Base-by-base conservation (phyloP, 2,888 invertebrate species). In the Dexiosoma caninum region DNA sequence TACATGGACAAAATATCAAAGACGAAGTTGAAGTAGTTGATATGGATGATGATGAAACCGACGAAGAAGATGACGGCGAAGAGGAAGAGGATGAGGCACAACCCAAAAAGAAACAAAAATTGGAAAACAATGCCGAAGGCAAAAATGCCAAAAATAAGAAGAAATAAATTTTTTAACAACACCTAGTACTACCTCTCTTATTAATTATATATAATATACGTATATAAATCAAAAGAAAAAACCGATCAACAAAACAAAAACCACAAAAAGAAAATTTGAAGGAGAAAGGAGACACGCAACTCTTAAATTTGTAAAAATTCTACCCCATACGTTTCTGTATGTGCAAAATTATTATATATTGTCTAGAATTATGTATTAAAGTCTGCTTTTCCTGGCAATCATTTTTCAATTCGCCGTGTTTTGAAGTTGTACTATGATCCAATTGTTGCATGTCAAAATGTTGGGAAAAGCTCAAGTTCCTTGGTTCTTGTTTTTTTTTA, bases 11-110 rank as follows among this genome's bases (percentile, higher is more conserved):
- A 87, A 95, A 95, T 90, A 92, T 96, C 85, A 94, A 95, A 85
- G 94, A 95, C 91, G 95, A 95, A 88, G 93, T 94, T 83, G 95
- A 95, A 92, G 95, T 95, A 83, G 95, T 95, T 79, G 95, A 95
- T 87, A 94, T 95, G 92, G 92, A 95, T 46, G 95, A 95, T 84
- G 95, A 95, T 86, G 95, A 95, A 87, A 93, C 91, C 70, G 92
- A 91, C 85, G 93, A 93, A 86, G 92, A 91, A 86, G 87, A 92
- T 79, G 91, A 91, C 89, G 85, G 92, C 78, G 92, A 94, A 90
- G 93, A 93, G 77, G 87, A 88, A 55, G 94, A 94, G 80, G 95
- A 95, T 82, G 95, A 95, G 21, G 94, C 94, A 44, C 94, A 94
- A 90, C 94, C 95, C 85, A 95, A 95, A 91, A 95, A 95, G 91